Base-by-base conservation (phyloP, 2,888 invertebrate genomes). In the Mythimna pallens region DNA sequence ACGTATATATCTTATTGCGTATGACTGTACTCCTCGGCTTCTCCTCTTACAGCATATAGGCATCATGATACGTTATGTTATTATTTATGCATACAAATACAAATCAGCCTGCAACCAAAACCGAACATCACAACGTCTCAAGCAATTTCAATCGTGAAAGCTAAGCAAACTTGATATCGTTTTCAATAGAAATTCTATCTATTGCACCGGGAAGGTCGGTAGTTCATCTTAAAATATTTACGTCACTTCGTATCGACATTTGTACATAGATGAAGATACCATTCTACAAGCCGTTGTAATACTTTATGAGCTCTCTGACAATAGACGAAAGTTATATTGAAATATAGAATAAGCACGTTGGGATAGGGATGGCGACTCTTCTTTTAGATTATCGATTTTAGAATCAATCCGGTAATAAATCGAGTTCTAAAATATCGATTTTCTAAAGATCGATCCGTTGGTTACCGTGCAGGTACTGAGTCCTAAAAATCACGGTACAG, bases 191-290 rank as follows among this genome's bases (percentile, higher is more conserved):
- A 81, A 74, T 74, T 70, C 81, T 30, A 76, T 81, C 67, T 65
- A 70, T 73, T 76, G 81, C 66, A 76, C 22, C 36, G 36, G 54
- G 43, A 66, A 67, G 62, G 59, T 67, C 71, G 34, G 57, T 40
- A 65, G 64, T 65, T 40, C 55, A 73, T 83, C 83, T 59, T 83
- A 81, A 73, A 83, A 81, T 83, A 76, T 83, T 83, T 74, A 76
- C 70, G 67, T 52, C 69, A 75, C 74, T 67, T 83, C 65, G 77
- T 69, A 77, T 80, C 67, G 69, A 43, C 30, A 52, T 65, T 67
- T 65, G 57, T 55, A 65, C 62, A 76, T 64, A 74, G 68, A 80
- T 58, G 34, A 70, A 71, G 47, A 72, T 74, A 59, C 50, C 61
- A 67, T 78, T 84, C 76, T 73, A 82, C 67, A 73, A 62, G 55